Conservation (phyloP, 2,888 invertebrate species). For the Lasius platythorax region DNA sequence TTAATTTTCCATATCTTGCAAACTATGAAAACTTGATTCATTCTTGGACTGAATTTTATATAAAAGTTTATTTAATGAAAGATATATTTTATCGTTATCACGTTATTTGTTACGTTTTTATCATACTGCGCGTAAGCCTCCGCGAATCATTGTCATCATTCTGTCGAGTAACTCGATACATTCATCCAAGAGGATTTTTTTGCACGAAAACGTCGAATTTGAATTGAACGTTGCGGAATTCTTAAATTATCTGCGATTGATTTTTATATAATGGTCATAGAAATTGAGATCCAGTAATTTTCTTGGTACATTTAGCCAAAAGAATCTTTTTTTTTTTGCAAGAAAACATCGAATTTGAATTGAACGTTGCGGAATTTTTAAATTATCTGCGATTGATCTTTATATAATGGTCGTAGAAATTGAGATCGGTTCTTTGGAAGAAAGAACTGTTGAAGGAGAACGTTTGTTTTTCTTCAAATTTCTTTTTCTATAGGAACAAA, state of each 20-base stretch:
- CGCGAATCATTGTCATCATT: background rate
- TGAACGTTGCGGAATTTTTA: background rate
- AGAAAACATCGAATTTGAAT: background rate
- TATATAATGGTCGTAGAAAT: background rate
- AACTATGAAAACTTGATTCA: background rate
- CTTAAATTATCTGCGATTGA: background rate
- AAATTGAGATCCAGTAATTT: background rate
- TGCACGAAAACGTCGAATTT: background rate
- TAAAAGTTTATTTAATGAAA: background rate
- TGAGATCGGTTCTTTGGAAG: background rate
- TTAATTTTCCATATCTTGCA: background rate
- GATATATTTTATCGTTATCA: background rate
- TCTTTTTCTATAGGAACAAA: constrained; percentile 31
- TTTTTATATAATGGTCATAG: background rate
- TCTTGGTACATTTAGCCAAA: no score
- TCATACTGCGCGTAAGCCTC: no score
- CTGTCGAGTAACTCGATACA: background rate
- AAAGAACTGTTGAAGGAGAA: background rate
- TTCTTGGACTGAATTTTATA: background rate
- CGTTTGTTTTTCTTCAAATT: constrained; percentile 15
- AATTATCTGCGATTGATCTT: background rate
- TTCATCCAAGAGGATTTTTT: background rate
- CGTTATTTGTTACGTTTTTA: background rate
- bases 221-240: background rate
- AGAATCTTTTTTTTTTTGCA: background rate